A percentile compares a stretch with the other conserved stretches of the same genome.
Conservation (phyloP, 2,797 vertebrate species). For the Pempheris klunzingeri region DNA sequence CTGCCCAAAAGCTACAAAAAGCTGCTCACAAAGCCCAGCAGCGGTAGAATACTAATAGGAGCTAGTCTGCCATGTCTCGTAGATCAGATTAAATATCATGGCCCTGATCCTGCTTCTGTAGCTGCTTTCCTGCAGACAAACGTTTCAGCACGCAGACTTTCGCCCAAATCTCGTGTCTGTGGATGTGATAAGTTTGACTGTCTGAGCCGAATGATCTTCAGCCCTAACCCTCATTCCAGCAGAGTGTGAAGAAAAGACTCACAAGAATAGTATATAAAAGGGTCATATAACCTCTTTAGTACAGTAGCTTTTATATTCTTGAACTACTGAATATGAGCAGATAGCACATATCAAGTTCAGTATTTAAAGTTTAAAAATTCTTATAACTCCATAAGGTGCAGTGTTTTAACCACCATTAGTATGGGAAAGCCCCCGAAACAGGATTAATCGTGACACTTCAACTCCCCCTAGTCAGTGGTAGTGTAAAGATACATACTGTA, state of each 20-base stretch:
- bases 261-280: neutral
- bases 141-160: slow-evolving; percentile 37
- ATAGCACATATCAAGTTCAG: slow-evolving; percentile 3
- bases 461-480: neutral
- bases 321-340: slow-evolving; percentile 1
- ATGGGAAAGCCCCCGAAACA: slow-evolving; percentile 5
- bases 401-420: slow-evolving; percentile 14
- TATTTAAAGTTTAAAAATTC: slow-evolving; percentile 5
- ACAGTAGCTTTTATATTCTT: neutral
- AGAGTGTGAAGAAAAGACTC: neutral
- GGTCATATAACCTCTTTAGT: slow-evolving; percentile 3
- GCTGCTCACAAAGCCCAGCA: slow-evolving; percentile 39
- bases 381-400: slow-evolving; percentile 4
- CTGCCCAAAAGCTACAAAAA: slow-evolving; percentile 51
- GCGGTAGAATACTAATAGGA: slow-evolving; percentile 52
- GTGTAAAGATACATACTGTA: slow-evolving; percentile 1
- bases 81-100: slow-evolving; percentile 56
- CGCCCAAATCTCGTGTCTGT: slow-evolving; percentile 37
- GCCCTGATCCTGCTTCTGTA: slow-evolving; percentile 38
- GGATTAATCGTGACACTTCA: neutral
- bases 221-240: slow-evolving; percentile 7
- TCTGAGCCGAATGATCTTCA: slow-evolving; percentile 25
- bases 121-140: slow-evolving; percentile 42
- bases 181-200: slow-evolving; percentile 38
- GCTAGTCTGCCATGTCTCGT: slow-evolving; percentile 32